A percentile compares a stretch with the other conserved stretches of the same genome.
Evolutionary conservation across 2,113 vertebrate species (phyloP).

Genomic region (Blennius ocellaris): DNA sequence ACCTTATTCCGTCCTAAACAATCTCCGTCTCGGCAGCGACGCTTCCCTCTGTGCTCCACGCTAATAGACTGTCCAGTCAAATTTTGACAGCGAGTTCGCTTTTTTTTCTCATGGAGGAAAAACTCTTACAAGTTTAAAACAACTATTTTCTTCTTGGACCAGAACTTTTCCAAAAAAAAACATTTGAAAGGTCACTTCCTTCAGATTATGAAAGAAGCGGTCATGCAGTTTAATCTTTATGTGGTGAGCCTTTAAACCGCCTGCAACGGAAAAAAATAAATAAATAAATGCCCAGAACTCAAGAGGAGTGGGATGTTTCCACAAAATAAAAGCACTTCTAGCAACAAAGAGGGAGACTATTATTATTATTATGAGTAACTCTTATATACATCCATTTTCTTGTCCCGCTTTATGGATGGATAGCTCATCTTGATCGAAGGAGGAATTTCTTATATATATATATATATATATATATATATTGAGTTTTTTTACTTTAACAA

Average conservation of each 20-base stretch:
- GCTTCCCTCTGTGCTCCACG: conserved; percentile 19
- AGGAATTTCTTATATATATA: too few species aligned
- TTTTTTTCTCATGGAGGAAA: not conserved
- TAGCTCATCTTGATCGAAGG: too few species aligned
- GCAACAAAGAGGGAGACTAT: too few species aligned
- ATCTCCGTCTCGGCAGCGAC: conserved; percentile 37
- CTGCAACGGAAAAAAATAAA: not conserved
- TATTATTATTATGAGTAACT: too few species aligned
- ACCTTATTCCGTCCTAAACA: conserved; percentile 37
- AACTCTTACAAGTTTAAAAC: not conserved
- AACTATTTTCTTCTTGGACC: not conserved
- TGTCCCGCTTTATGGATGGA: too few species aligned
- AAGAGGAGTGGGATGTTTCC: too few species aligned
- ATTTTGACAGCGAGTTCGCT: conserved; percentile 22
- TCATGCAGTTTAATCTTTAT: conserved; percentile 1
- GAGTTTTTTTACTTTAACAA: too few species aligned
- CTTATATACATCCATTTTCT: too few species aligned
- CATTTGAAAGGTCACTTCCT: conserved; percentile 24
- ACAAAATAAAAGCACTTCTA: too few species aligned
- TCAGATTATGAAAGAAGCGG: conserved; percentile 8
- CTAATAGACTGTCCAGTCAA: conserved; percentile 52
- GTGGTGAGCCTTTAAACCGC: not conserved
- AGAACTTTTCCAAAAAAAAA: not conserved
- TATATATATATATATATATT: too few species aligned
- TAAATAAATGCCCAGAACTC: not conserved